Percentiles rank a stretch among this genome's conserved stretches.
phyloP scores from a whole-genome alignment of 2,797 vertebrate genomes.

The Pseudochirops cupreus region DNA sequence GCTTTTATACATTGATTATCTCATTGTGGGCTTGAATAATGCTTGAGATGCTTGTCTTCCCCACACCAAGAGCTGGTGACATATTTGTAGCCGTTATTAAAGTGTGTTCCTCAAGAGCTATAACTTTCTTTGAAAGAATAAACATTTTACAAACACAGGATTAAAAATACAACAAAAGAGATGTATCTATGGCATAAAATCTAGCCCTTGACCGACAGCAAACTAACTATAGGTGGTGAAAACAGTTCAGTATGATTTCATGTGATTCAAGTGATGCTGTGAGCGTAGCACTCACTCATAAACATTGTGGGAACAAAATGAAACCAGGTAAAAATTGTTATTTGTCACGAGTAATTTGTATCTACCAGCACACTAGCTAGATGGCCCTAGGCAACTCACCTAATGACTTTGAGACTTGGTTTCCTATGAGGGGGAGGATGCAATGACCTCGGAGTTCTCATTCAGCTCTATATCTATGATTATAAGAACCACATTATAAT shows the following conservation, averaged over 20 bases:
- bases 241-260: not conserved
- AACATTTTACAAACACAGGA: not conserved
- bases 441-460: not conserved
- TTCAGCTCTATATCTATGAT: not conserved
- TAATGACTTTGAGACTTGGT: not conserved
- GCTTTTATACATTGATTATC: not conserved
- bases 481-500: not conserved
- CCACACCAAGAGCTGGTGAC: not conserved
- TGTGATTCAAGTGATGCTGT: not conserved
- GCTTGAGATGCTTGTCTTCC: not conserved
- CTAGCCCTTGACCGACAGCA: not conserved
- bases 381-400: not conserved
- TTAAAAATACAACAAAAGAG: not conserved
- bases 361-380: not conserved
- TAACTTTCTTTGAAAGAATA: not conserved
- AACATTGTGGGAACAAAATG: not conserved
- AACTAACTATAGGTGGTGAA: not conserved
- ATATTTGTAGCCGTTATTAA: not conserved
- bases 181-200: not conserved
- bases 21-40: not conserved
- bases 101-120: not conserved
- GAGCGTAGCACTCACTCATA: not conserved
- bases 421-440: not conserved
- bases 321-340: not conserved
- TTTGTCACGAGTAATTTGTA: not conserved